phyloP scores from a whole-genome alignment of 2,888 invertebrate species.

The Sarcophaga variegata region DNA sequence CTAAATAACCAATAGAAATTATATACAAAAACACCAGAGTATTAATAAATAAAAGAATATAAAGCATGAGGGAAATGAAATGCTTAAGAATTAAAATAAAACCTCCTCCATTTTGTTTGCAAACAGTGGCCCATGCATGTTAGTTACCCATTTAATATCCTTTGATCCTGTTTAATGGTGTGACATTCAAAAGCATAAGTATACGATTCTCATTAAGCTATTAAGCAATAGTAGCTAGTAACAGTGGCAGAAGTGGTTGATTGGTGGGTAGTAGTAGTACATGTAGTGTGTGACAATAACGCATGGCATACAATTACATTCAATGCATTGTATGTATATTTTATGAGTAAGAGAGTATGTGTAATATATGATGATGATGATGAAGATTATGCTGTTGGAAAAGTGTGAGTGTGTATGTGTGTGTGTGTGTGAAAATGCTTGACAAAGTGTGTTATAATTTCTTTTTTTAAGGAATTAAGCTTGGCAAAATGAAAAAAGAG shows the following conservation, averaged over 20 bases:
- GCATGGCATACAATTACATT: constrained; percentile 27
- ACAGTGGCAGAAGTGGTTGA: not conserved
- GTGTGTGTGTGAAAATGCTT: constrained; percentile 29
- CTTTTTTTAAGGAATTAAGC: constrained; percentile 43
- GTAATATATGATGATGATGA: constrained; percentile 19
- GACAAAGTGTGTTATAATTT: constrained; percentile 22
- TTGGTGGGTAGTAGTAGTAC: constrained; percentile 26
- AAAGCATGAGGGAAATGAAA: constrained; percentile 25
- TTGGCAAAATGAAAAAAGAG: constrained; percentile 59
- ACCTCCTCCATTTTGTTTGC: constrained; percentile 8
- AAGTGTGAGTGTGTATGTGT: constrained; percentile 28
- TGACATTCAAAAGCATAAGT: not conserved
- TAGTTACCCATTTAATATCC: constrained; percentile 51
- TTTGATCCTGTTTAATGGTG: constrained; percentile 44
- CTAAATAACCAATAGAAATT: constrained; percentile 19
- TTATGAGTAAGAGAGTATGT: not conserved
- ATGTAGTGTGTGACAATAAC: constrained; percentile 40
- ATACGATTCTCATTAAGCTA: not conserved
- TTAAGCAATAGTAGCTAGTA: not conserved
- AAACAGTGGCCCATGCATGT: constrained; percentile 44
- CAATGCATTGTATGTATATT: not conserved
- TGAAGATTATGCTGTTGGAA: constrained; percentile 53
- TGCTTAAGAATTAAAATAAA: constrained; percentile 11
- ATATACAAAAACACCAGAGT: constrained; percentile 52
- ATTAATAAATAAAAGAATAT: constrained; percentile 20